Evolutionary conservation across 2,797 vertebrate species (phyloP).

Genomic region (Crypturellus tataupa): DNA sequence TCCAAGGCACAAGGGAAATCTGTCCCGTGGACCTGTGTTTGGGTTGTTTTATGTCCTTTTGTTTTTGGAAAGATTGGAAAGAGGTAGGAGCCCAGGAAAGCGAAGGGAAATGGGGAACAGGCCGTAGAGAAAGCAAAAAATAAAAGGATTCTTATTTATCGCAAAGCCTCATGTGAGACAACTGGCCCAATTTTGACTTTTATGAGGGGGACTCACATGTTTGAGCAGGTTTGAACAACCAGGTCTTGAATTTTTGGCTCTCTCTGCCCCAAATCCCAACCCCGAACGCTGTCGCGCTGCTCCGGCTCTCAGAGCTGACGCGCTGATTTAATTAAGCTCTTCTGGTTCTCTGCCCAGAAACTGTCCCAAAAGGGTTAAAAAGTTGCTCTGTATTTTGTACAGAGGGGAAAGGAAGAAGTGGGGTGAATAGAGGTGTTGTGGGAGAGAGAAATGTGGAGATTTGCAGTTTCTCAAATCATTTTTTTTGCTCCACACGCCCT

Average conservation of each 20-base stretch:
- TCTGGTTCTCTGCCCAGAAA: background rate
- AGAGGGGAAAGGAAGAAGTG: background rate
- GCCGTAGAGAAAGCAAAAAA: background rate
- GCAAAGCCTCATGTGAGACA: fast-evolving
- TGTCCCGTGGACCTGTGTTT: background rate
- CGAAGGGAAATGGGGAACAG: background rate
- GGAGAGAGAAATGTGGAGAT: background rate
- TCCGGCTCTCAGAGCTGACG: fast-evolving
- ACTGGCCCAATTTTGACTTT: background rate
- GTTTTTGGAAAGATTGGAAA: background rate
- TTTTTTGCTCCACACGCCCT: background rate
- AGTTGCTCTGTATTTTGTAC: background rate
- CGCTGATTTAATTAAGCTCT: background rate
- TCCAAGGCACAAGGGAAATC: background rate
- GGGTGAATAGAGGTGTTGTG: background rate
- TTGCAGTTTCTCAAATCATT: background rate
- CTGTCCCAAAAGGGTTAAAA: background rate
- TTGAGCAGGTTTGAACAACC: fast-evolving
- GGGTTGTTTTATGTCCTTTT: fast-evolving
- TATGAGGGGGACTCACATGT: fast-evolving
- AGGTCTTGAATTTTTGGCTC: background rate
- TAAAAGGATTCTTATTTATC: background rate
- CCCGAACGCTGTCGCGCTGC: background rate
- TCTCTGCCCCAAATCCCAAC: background rate
- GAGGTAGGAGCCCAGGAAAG: background rate